Evolutionary conservation across 2,888 invertebrate species (phyloP).

Genomic region (Rhagium mordax): DNA sequence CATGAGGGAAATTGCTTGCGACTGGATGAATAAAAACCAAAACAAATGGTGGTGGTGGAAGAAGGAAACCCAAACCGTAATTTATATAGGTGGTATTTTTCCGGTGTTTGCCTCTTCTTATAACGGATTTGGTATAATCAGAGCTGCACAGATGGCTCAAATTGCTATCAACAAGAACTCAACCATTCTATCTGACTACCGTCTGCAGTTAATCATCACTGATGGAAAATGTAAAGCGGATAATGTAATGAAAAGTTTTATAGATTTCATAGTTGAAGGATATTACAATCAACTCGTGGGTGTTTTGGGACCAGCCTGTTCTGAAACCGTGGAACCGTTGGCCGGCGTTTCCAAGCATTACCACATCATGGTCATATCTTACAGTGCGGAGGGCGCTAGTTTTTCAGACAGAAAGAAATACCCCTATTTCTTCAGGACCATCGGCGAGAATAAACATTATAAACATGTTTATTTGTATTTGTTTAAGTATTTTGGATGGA

Average conservation of each 20-base stretch:
- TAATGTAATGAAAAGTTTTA: constrained; percentile 82
- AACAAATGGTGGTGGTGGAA: constrained; percentile 71
- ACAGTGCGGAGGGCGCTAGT: constrained; percentile 84
- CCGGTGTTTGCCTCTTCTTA: constrained; percentile 77
- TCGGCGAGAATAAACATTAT: constrained; percentile 83
- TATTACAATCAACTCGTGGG: constrained; percentile 77
- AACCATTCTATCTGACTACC: constrained; percentile 75
- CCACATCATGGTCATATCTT: constrained; percentile 82
- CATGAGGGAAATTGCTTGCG: constrained; percentile 75
- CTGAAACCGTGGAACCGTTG: constrained; percentile 85
- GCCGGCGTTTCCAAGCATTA: constrained; percentile 84
- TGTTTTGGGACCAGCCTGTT: constrained; percentile 85
- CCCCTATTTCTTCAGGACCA: constrained; percentile 86
- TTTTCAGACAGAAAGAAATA: constrained; percentile 80
- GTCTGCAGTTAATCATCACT: constrained; percentile 73
- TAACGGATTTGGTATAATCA: constrained; percentile 75
- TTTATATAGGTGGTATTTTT: constrained; percentile 81
- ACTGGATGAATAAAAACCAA: constrained; percentile 75
- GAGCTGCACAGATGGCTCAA: constrained; percentile 77
- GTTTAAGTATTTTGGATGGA: constrained; percentile 78
- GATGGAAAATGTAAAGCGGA: constrained; percentile 83
- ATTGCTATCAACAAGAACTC: constrained; percentile 76
- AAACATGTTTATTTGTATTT: constrained; percentile 78
- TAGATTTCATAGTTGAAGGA: constrained; percentile 76
- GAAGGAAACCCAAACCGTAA: constrained; percentile 60